Base-by-base conservation (phyloP, 2,113 vertebrate species). In the Cairina moschata region DNA sequence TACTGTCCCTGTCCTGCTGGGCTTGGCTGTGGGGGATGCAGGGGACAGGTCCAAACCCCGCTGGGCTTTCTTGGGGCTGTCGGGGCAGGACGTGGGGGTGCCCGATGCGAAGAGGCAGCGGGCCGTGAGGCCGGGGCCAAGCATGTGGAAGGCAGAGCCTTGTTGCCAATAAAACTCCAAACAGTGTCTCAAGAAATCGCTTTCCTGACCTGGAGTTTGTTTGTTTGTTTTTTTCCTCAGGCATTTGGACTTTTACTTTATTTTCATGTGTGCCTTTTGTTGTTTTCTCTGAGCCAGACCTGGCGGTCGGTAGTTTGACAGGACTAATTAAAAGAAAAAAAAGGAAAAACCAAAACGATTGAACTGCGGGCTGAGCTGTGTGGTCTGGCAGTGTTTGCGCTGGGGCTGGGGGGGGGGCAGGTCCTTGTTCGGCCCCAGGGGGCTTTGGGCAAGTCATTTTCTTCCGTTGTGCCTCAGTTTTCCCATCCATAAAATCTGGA, bases 81-180 rank as follows among this genome's bases (percentile, higher is more conserved):
- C 50, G 42, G 29, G 13, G 62, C 73, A n/a, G 67, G 54, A 60
- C 4, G 0, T 2, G 17, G 76, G 66, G 85, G 22, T 11, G 48
- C 46, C 66, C 6, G 0, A 20, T 11, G 44, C 62, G 63, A 55
- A 54, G 16, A 74, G 38, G 83, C 71, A 67, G 78, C 6, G 16
- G 44, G 55, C 32, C 15, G 3, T 0, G 40, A 42, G 25, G 83
- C 68, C 0, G 15, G 32, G 55, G 63, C 82, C 38, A 11, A 56
- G 91, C 88, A 38, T 52, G 77, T 56, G 82, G 54, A 86, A 86
- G 94, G 86, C 72, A 82, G 48, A 87, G 83, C 94, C 59, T 82
- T 92, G 84, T 76, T 91, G 91, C 95, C 95, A 95, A 90, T 74
- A 83, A 88, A 86, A 78, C 78, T 92, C 91, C 88, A 52, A 87